Percentiles rank a stretch among this genome's conserved stretches.
These are phyloP conservation scores for Anagyrus pseudococci DNA, from an alignment of 2,888 invertebrate genomes.

Conservation along the genomic window DNA sequence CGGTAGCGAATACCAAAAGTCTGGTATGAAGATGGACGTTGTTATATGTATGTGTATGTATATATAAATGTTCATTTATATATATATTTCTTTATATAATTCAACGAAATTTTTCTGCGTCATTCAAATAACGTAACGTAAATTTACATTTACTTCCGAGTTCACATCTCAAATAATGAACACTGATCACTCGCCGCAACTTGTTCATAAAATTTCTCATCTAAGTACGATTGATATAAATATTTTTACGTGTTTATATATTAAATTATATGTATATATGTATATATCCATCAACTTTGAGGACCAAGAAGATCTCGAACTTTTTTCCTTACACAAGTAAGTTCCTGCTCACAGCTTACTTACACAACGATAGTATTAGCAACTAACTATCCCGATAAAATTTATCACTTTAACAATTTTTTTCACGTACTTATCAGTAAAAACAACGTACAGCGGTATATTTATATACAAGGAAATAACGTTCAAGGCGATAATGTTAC, in stretches of 20 bases:
- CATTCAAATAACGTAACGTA: too few relatives aligned
- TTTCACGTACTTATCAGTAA: slow-evolving; percentile 11
- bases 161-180: too few relatives aligned
- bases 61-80: background rate
- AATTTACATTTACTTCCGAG: too few relatives aligned
- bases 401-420: slow-evolving; percentile 18
- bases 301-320: slow-evolving; percentile 23
- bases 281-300: background rate
- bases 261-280: background rate
- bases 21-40: slow-evolving; percentile 16
- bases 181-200: background rate
- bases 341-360: slow-evolving; percentile 11
- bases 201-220: background rate
- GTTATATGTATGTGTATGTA: slow-evolving; percentile 1
- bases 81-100: background rate
- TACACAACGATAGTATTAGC: slow-evolving; percentile 22
- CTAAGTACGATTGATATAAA: background rate
- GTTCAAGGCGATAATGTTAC: slow-evolving; percentile 20
- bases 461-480: slow-evolving; percentile 31
- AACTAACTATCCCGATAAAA: slow-evolving; percentile 11
- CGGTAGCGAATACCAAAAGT: slow-evolving; percentile 18
- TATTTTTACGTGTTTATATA: background rate
- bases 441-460: slow-evolving; percentile 22
- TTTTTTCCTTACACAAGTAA: slow-evolving; percentile 5
- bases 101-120: slow-evolving; percentile 5